Evolutionary conservation across 2,888 invertebrate genomes (phyloP).

Genomic region (Heliconius erato): DNA sequence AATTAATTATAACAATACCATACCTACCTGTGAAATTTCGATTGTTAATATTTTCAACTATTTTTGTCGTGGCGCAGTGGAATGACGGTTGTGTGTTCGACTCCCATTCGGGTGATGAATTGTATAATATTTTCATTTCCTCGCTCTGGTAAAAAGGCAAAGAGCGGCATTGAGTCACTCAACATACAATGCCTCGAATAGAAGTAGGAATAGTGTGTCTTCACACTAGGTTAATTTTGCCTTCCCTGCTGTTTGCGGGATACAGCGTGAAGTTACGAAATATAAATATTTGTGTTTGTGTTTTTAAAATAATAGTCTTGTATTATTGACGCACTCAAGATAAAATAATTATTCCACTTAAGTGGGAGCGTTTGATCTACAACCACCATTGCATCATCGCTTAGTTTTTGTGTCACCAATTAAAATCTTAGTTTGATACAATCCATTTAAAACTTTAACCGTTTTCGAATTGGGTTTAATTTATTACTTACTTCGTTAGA

Average conservation of each 20-base stretch:
- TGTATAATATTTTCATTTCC: not conserved
- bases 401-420: slow-evolving; percentile 45
- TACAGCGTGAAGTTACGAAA: not conserved
- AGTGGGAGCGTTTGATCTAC: slow-evolving; percentile 24
- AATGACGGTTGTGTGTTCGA: not conserved
- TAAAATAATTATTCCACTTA: slow-evolving; percentile 12
- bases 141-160: not conserved
- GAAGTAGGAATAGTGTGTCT: not conserved
- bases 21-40: no score
- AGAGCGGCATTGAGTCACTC: not conserved
- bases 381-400: slow-evolving; percentile 32
- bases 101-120: not conserved
- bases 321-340: not conserved
- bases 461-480: slow-evolving; percentile 9
- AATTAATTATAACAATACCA: no score
- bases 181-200: not conserved
- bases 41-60: no score
- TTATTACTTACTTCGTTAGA: not conserved
- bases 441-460: slow-evolving; percentile 28
- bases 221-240: not conserved
- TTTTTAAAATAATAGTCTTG: no score
- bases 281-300: not conserved
- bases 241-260: not conserved
- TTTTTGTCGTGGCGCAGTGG: no score
- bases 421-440: slow-evolving; percentile 11